Evolutionary conservation across 2,888 invertebrate species (phyloP), one percentile per base, ranked within the genome.

Genomic region (Alloscopus bannaensis): DNA sequence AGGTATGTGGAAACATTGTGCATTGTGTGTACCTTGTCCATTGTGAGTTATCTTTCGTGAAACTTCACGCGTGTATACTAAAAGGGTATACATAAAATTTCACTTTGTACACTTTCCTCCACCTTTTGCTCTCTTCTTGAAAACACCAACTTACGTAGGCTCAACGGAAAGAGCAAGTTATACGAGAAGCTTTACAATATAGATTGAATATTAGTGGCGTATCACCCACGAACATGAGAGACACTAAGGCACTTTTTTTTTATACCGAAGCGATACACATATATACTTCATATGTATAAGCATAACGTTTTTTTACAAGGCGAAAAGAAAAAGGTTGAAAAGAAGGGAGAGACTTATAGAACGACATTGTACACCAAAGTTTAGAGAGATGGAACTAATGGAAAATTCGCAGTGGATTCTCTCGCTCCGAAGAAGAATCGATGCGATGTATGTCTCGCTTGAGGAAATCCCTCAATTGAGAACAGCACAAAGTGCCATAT

Each of bases 381-480:
- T 69, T 64, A 62, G n/a, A n/a, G n/a, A n/a, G 69, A 70, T 64
- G 72, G 45, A 79, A 72, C 66, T 72, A 80, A 75, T 71, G 75
- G 69, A 69, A 76, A 76, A 76, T 76, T 76, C 68, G 76, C 76
- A 76, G 76, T 60, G 76, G 62, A 65, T 73, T 55, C 64, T 65
- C 65, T 73, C 65, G 13, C 26, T 11, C 8, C 68, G 62, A 20
- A 78, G 70, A 83, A 77, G 85, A 84, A 84, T 85, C 85, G 85
- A 85, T 84, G 84, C 85, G 85, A 85, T 85, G 85, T 84, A 84
- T 85, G 85, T 85, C 84, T 84, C 85, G 85, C 85, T 85, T 85
- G 85, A 85, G 85, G 85, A 85, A 85, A 85, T 85, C 85, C 85
- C 85, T 85, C 85, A 85, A 85, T 85, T 85, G 85, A 85, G 85